A percentile compares a stretch with the other conserved stretches of the same genome.
Conservation (phyloP, 53 echinoderm and acorn worm species). For the Henricia sp. region DNA sequence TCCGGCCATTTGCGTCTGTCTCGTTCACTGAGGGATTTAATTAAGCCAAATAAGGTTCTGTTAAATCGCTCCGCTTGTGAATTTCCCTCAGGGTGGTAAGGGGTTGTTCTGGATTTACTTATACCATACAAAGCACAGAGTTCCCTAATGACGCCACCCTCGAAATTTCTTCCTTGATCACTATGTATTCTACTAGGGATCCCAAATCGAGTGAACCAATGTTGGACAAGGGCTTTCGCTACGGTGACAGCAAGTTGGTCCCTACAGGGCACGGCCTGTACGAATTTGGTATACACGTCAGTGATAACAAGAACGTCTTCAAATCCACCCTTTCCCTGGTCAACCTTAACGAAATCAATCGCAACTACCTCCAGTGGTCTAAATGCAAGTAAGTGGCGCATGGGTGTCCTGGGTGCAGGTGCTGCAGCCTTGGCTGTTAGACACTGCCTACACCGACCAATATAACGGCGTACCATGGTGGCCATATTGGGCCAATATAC, state of each 20-base stretch:
- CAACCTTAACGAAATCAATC: slow-evolving; percentile 61
- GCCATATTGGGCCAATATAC: slow-evolving; percentile 78
- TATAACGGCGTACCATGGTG: too few relatives aligned
- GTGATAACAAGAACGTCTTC: slow-evolving; percentile 41
- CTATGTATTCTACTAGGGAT: slow-evolving; percentile 40
- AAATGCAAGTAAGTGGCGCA: slow-evolving; percentile 56
- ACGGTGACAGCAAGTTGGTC: slow-evolving; percentile 55
- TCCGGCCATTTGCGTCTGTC: background rate
- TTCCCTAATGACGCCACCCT: slow-evolving; percentile 15
- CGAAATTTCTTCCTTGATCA: slow-evolving; percentile 59
- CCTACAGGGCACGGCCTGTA: slow-evolving; percentile 39
- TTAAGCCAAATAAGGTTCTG: slow-evolving; percentile 10
- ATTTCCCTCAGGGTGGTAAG: slow-evolving; percentile 60
- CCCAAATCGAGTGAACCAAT: slow-evolving; percentile 47
- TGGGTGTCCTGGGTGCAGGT: too few relatives aligned
- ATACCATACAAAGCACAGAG: slow-evolving; percentile 38
- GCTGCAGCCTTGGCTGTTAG: too few relatives aligned
- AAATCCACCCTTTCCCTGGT: background rate
- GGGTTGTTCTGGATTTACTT: slow-evolving; percentile 42
- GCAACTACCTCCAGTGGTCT: slow-evolving; percentile 61
- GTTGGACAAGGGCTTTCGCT: slow-evolving; percentile 28
- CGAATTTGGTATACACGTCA: slow-evolving; percentile 29
- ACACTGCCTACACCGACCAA: too few relatives aligned
- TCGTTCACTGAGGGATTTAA: background rate
- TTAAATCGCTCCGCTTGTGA: slow-evolving; percentile 55